A percentile compares a stretch with the other conserved stretches of the same genome.
Evolutionary conservation across 2,888 invertebrate genomes (phyloP).

Genomic region (Trileptium ribeirensis): DNA sequence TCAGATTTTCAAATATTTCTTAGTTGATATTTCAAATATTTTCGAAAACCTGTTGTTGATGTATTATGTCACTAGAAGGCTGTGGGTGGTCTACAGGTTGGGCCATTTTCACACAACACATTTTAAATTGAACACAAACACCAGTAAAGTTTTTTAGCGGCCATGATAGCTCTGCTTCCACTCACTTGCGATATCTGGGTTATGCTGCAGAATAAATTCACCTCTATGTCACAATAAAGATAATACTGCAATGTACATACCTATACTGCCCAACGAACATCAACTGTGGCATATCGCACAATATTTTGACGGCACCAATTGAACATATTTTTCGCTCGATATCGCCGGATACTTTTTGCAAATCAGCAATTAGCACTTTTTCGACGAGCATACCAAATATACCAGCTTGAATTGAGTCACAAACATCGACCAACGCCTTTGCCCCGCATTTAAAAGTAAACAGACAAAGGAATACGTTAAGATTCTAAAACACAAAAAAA

Average conservation of each 20-base stretch:
- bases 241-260: conserved; percentile 5
- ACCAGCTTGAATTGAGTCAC: conserved; percentile 75
- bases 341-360: conserved; percentile 74
- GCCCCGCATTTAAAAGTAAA: conserved; percentile 75
- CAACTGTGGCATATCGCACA: conserved; percentile 66
- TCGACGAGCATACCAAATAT: conserved; percentile 95
- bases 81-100: no score
- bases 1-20: no score
- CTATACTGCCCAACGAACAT: conserved; percentile 18
- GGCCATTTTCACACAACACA: no score
- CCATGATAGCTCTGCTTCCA: no score
- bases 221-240: no score
- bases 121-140: background rate
- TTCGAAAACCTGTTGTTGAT: no score
- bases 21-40: no score
- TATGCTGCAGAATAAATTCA: no score
- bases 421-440: conserved; percentile 64
- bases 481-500: background rate
- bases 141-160: background rate
- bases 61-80: no score
- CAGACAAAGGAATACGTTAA: conserved; percentile 19
- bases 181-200: no score
- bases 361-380: conserved; percentile 73
- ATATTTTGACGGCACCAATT: conserved; percentile 74
- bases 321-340: conserved; percentile 82